A percentile compares a stretch with the other conserved stretches of the same genome.
Conservation (phyloP, 2,797 vertebrate genomes). For the Artibeus jamaicensis region DNA sequence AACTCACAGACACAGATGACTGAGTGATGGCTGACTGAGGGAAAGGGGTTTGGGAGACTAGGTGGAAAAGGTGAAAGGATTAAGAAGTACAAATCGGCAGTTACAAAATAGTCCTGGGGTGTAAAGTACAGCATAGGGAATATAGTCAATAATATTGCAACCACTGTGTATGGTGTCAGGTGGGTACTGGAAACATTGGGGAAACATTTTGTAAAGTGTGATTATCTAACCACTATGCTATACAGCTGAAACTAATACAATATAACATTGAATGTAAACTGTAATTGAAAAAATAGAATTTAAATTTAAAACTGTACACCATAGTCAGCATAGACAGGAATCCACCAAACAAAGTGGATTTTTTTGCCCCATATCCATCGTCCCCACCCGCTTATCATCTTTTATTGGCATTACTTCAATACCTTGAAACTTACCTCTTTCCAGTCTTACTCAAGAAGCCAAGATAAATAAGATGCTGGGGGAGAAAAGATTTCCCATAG, state of each 20-base stretch:
- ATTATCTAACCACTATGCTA: too few relatives aligned
- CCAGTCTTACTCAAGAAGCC: not conserved
- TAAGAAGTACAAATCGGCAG: not conserved
- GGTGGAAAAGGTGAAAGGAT: not conserved
- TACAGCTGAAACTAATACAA: too few relatives aligned
- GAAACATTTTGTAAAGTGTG: too few relatives aligned
- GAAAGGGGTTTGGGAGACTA: not conserved
- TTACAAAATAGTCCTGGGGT: not conserved
- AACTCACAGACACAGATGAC: not conserved
- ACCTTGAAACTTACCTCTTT: constrained; percentile 1
- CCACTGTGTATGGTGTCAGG: not conserved
- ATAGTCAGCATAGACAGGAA: not conserved
- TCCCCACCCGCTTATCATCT: not conserved
- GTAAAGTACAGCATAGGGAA: not conserved
- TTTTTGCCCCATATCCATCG: not conserved
- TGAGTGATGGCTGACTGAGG: not conserved
- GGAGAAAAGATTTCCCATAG: not conserved
- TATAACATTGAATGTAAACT: not conserved
- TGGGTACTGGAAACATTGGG: not conserved
- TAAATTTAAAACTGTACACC: not conserved
- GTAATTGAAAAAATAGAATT: not conserved
- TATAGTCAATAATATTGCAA: not conserved
- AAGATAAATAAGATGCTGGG: not conserved
- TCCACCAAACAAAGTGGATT: not conserved
- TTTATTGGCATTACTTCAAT: not conserved